Base-by-base conservation (phyloP, 2,888 invertebrate species). In the Charanyca ferruginea region DNA sequence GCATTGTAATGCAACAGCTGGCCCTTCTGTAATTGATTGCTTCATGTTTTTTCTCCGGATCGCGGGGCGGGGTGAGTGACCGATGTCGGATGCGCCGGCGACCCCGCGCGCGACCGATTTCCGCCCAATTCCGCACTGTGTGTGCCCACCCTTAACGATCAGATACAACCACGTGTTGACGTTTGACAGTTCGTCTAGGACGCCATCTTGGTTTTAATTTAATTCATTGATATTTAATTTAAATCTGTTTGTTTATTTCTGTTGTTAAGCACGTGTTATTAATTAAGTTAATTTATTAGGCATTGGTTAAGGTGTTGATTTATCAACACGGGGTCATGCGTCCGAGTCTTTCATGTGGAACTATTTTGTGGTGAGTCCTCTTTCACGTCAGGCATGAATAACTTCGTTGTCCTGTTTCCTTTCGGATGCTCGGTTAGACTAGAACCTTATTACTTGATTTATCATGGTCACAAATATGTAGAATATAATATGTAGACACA, bases 41-140 rank as follows among this genome's bases (percentile, higher is more conserved):
- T 8, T n/a, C 32, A 35, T 48, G 55, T 66, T 62, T 74, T 75
- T 75, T 76, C 76, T 66, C 59, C 42, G 44, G 66, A 52, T 47
- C 66, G 48, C 54, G 64, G 59, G 59, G 82, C 69, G 85, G 87
- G 93, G 92, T 93, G 86, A 93, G 83, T 92, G 93, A 92, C 91
- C 93, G 89, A 75, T 47, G 63, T 73, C 73, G 75, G 83, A 80
- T 83, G 84, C 84, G 83, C 85, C 84, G 71, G 84, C 83, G 90
- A 85, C 86, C 85, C 85, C 86, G 89, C 88, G 90, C 57, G 73
- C 90, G 89, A 63, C 62, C 74, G 74, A 89, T 90, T 91, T 93
- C 93, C 93, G 91, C 87, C 84, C 83, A 71, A 84, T 85, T 86
- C 84, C 81, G 77, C 82, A 83, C 81, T 79, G 73, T 85, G 85